Evolutionary conservation across 1,140 invertebrate genomes (phyloP).

Genomic region (Drosophila tsacasi): DNA sequence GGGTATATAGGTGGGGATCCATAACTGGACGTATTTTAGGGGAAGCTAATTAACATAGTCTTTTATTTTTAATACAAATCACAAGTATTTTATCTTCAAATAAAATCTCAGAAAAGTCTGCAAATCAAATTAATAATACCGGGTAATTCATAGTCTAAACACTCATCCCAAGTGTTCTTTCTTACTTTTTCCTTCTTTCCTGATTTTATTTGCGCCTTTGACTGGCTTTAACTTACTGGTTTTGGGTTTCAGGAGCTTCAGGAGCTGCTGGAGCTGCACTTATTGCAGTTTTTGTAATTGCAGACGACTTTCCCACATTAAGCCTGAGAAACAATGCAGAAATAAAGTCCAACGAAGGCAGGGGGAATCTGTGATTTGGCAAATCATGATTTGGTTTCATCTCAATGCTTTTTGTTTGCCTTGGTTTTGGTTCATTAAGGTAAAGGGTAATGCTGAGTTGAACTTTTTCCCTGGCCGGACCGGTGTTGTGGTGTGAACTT

Average conservation of each 20-base stretch:
- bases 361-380: conserved; percentile 35
- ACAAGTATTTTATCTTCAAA: not conserved
- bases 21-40: too few species aligned
- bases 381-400: conserved; percentile 43
- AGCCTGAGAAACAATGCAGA: conserved; percentile 51
- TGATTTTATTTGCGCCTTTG: conserved; percentile 22
- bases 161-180: not conserved
- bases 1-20: not conserved
- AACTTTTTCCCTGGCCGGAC: conserved; percentile 17
- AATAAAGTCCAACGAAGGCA: conserved; percentile 31
- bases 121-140: not conserved
- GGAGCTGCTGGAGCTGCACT: conserved; percentile 18
- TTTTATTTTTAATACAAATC: not conserved
- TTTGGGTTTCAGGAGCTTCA: conserved; percentile 41
- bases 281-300: conserved; percentile 43
- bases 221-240: conserved; percentile 40
- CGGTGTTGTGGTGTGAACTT: conserved; percentile 21
- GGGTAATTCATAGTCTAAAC: not conserved
- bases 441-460: conserved; percentile 32
- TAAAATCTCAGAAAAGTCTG: not conserved
- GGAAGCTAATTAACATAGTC: not conserved
- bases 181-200: not conserved
- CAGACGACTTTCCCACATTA: conserved; percentile 49
- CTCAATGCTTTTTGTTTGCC: conserved; percentile 34
- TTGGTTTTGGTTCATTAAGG: conserved; percentile 40